phyloP scores from a whole-genome alignment of 2,113 vertebrate genomes.

The Cyanoramphus novaezelandiae region DNA sequence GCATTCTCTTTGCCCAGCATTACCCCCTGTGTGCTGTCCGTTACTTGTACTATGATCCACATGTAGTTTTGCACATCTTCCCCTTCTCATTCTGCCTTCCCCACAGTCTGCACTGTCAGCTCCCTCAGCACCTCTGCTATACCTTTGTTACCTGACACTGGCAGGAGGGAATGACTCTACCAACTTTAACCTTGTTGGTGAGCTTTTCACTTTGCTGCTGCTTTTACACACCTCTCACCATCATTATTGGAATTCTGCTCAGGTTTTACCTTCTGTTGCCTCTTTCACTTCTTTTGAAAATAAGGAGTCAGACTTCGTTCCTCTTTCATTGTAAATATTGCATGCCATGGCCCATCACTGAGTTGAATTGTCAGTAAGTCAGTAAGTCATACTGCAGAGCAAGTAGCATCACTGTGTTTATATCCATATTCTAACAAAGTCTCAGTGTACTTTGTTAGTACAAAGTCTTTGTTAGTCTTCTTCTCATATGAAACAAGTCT shows the following conservation, averaged over 20 bases:
- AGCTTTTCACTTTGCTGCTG: not conserved
- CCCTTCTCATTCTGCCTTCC: rapidly evolving
- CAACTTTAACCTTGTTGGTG: not conserved
- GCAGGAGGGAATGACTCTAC: not conserved
- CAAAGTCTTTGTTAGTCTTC: too few species aligned
- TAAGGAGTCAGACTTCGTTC: not conserved
- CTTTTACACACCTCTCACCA: not conserved
- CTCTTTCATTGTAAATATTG: not conserved
- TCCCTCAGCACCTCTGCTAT: not conserved
- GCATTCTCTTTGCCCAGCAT: not conserved
- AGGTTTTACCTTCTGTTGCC: not conserved
- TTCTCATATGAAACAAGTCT: too few species aligned
- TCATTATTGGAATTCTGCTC: not conserved
- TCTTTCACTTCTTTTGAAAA: not conserved
- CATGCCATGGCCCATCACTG: not conserved
- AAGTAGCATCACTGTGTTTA: not conserved
- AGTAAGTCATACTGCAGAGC: not conserved
- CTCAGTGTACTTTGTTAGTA: not conserved
- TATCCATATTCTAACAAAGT: not conserved
- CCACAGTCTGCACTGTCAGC: not conserved
- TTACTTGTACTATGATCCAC: not conserved
- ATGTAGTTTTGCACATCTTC: not conserved
- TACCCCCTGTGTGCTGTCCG: not conserved
- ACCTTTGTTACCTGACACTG: not conserved
- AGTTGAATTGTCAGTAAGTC: not conserved